These are phyloP conservation scores for Centropristis striata DNA, from an alignment of 2,113 vertebrate species.

Conservation along the genomic window DNA sequence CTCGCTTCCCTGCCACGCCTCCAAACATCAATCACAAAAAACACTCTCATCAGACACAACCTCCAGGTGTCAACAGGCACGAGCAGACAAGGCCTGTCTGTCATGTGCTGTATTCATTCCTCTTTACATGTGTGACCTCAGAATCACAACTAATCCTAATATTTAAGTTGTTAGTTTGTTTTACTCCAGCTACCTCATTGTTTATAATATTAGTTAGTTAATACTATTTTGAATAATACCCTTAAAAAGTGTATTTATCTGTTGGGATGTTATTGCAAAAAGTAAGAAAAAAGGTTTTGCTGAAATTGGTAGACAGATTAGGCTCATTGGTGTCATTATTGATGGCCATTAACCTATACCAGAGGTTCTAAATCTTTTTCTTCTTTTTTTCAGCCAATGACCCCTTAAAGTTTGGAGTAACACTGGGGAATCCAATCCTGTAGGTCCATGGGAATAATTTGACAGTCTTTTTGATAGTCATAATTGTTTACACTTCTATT, in stretches of 20 bases:
- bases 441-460: too few relatives aligned
- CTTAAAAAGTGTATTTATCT: too few relatives aligned
- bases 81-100: background rate
- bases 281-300: background rate
- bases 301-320: background rate
- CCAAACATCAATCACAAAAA: constrained; percentile 59
- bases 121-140: background rate
- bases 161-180: background rate
- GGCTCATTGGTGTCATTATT: background rate
- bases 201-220: background rate
- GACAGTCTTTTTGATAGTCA: too few relatives aligned
- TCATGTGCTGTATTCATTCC: background rate
- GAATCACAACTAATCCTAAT: background rate
- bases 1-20: constrained; percentile 37
- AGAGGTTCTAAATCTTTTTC: too few relatives aligned
- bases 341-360: background rate
- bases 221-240: too few relatives aligned
- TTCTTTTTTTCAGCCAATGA: too few relatives aligned
- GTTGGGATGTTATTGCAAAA: background rate
- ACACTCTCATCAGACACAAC: constrained; percentile 32
- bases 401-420: too few relatives aligned
- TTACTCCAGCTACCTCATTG: background rate
- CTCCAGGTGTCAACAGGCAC: constrained; percentile 45
- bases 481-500: too few relatives aligned
- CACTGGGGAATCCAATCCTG: too few relatives aligned